Conservation (phyloP, 2,797 vertebrate species). For the Megaceryle alcyon region DNA sequence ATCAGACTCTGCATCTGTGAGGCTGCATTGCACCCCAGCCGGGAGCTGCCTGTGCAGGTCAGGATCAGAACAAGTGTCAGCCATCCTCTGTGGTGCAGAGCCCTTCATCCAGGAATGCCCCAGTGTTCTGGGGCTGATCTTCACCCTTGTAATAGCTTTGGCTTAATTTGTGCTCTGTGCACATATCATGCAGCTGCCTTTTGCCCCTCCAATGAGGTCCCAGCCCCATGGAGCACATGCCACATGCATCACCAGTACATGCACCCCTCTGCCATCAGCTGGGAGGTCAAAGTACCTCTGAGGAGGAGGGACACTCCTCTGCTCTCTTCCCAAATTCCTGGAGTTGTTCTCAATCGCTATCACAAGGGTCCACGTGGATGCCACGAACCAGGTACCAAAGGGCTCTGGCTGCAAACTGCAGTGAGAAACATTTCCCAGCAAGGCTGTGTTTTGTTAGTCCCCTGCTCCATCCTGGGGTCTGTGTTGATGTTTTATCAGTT, state of each 20-base stretch:
- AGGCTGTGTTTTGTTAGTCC: fast-evolving
- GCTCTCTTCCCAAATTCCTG: not conserved
- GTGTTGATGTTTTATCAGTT: not conserved
- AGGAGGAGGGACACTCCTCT: not conserved
- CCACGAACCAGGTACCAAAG: not conserved
- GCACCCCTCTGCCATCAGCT: not conserved
- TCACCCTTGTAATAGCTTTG: not conserved
- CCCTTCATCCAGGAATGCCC: fast-evolving
- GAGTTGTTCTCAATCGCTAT: not conserved
- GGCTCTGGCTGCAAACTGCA: not conserved
- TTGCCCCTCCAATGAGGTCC: not conserved
- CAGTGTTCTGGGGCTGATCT: no score
- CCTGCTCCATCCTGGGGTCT: not conserved
- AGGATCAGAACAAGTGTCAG: not conserved
- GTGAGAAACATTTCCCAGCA: not conserved
- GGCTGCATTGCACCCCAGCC: fast-evolving
- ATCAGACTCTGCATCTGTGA: fast-evolving
- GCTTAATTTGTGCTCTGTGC: no score
- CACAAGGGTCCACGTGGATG: fast-evolving
- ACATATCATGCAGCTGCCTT: not conserved
- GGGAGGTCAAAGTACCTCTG: not conserved
- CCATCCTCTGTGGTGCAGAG: fast-evolving
- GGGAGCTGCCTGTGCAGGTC: fast-evolving
- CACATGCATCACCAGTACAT: not conserved
- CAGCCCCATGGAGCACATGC: not conserved